A percentile compares a stretch with the other conserved stretches of the same genome.
phyloP scores from a whole-genome alignment of 2,797 vertebrate genomes.

The Gorsachius magnificus region DNA sequence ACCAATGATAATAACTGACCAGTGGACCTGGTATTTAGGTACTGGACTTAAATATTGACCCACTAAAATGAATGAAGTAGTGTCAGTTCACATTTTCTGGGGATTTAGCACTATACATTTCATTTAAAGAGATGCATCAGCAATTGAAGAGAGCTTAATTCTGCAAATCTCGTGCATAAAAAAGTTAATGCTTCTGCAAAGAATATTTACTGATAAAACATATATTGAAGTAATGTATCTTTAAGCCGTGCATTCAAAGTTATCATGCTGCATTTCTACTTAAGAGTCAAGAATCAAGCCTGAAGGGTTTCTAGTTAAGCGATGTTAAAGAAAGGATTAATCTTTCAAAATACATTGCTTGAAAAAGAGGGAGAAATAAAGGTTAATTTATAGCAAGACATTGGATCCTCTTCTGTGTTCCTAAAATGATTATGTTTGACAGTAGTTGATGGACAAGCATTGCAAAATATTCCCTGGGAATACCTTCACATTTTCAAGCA shows the following conservation, averaged over 20 bases:
- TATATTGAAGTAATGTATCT: neutral
- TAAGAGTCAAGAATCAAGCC: neutral
- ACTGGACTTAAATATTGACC: neutral
- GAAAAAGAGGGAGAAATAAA: neutral
- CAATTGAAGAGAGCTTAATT: neutral
- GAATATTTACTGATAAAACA: neutral
- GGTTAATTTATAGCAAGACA: neutral
- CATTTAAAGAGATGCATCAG: neutral
- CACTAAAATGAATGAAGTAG: neutral
- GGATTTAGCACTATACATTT: neutral
- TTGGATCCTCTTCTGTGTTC: neutral
- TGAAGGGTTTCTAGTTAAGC: neutral
- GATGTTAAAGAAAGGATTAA: neutral
- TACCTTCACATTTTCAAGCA: neutral
- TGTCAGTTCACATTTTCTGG: neutral
- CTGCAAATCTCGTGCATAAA: neutral
- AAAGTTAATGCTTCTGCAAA: neutral
- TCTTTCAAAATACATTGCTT: neutral
- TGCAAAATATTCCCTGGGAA: neutral
- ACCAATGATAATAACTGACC: neutral
- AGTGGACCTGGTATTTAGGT: neutral
- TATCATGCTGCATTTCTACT: neutral
- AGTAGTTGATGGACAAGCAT: neutral
- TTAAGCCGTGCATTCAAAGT: neutral
- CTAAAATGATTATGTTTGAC: neutral